phyloP scores from a whole-genome alignment of 2,797 vertebrate genomes.

The Phaenicophaeus curvirostris region DNA sequence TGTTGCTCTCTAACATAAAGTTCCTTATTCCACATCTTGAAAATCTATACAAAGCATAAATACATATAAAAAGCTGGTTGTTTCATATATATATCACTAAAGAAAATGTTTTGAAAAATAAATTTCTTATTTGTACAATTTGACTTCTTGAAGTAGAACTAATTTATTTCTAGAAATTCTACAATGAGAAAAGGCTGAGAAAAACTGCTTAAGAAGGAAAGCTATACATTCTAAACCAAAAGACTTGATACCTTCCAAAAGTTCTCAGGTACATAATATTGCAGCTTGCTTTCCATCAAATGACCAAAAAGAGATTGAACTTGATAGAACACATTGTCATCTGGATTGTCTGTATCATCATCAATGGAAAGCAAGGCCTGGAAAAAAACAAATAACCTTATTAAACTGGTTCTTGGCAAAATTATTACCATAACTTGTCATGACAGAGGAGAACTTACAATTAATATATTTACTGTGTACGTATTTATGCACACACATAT shows the following conservation, averaged over 20 bases:
- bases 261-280: constrained; percentile 97
- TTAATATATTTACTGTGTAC: neutral
- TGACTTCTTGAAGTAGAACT: neutral
- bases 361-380: constrained; percentile 93
- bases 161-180: neutral
- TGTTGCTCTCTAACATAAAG: constrained; percentile 97
- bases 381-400: neutral
- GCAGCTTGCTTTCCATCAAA: constrained; percentile 98
- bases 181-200: neutral
- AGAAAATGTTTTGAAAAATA: neutral
- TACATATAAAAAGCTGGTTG: neutral
- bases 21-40: constrained; percentile 99
- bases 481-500: neutral
- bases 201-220: neutral
- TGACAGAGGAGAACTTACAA: neutral
- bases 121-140: neutral
- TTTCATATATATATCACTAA: neutral
- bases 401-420: neutral
- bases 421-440: neutral
- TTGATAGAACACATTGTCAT: constrained; percentile 98
- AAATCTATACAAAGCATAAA: constrained; percentile 84
- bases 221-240: neutral
- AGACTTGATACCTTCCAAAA: constrained; percentile 92
- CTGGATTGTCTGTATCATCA: constrained; percentile 95
- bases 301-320: constrained; percentile 98